A percentile compares a stretch with the other conserved stretches of the same genome.
These are phyloP conservation scores for Brienomyrus brachyistius DNA, from an alignment of 2,113 vertebrate genomes.

Conservation along the genomic window DNA sequence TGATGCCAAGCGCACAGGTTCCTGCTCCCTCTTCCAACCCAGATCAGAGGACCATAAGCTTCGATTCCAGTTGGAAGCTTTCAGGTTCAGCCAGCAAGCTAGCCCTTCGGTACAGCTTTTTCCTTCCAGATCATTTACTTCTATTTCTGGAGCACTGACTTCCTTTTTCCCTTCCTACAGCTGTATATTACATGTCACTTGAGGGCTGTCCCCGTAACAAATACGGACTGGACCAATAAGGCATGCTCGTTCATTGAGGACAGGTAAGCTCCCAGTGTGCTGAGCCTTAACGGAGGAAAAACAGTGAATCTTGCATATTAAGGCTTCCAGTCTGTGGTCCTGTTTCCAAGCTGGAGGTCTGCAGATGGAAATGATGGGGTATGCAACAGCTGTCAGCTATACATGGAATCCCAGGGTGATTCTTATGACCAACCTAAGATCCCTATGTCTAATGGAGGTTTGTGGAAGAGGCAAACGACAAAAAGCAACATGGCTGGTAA, in stretches of 20 bases:
- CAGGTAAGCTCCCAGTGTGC: constrained; percentile 34
- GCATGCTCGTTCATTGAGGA: constrained; percentile 46
- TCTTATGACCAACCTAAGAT: neutral
- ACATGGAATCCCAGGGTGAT: neutral
- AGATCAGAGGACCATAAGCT: constrained; percentile 43
- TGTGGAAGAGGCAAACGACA: neutral
- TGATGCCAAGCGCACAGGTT: constrained; percentile 46
- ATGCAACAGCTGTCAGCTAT: constrained; percentile 41
- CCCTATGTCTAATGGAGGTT: neutral
- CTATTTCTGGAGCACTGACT: neutral
- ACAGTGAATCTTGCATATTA: neutral
- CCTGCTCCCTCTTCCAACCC: constrained; percentile 40
- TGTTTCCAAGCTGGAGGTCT: constrained; percentile 47
- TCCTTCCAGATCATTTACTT: neutral
- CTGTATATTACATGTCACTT: constrained; percentile 55
- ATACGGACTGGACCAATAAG: constrained; percentile 32
- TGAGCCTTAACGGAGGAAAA: neutral
- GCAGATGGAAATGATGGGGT: constrained; percentile 50
- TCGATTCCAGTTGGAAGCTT: constrained; percentile 46
- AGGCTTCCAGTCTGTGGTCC: neutral
- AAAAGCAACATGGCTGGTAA: neutral
- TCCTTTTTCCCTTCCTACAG: constrained; percentile 22
- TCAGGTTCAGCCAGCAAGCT: constrained; percentile 43
- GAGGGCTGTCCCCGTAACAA: constrained; percentile 37
- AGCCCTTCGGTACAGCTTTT: constrained; percentile 25